These are phyloP conservation scores for Gymnocephalus cernua DNA, from an alignment of 2,113 vertebrate species.

Conservation along the genomic window DNA sequence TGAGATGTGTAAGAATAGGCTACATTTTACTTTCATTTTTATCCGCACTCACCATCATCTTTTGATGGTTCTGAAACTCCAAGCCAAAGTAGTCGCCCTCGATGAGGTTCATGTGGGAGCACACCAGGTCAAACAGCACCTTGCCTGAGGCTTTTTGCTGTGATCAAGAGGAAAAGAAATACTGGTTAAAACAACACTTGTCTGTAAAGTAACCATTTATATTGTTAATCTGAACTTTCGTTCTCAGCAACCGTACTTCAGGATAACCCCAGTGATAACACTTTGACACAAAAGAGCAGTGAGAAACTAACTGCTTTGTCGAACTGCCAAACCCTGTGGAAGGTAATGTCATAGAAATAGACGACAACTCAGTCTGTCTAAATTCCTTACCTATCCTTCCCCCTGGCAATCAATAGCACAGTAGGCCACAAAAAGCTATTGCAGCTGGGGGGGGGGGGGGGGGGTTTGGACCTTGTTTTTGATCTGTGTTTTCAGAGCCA, in stretches of 20 bases:
- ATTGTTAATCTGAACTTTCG: slow-evolving; percentile 13
- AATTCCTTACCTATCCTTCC: slow-evolving; percentile 14
- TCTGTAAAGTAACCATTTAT: slow-evolving; percentile 1
- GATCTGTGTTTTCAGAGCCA: slow-evolving; percentile 67
- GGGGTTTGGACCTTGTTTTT: slow-evolving; percentile 26
- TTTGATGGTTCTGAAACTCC: slow-evolving; percentile 95
- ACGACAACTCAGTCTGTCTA: slow-evolving; percentile 16
- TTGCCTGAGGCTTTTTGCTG: slow-evolving; percentile 96
- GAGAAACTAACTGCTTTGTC: slow-evolving; percentile 26
- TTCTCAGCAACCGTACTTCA: slow-evolving; percentile 1
- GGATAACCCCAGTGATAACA: not conserved
- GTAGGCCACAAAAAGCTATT: slow-evolving; percentile 34
- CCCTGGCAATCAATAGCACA: slow-evolving; percentile 20
- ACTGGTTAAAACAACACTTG: slow-evolving; percentile 14
- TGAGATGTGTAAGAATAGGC: not conserved
- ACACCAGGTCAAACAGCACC: slow-evolving; percentile 93
- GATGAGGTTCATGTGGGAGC: slow-evolving; percentile 95
- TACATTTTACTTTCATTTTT: not conserved
- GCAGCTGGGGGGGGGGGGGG: slow-evolving; percentile 4
- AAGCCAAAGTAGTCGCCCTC: slow-evolving; percentile 98
- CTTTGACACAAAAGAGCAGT: slow-evolving; percentile 28
- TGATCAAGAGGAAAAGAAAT: slow-evolving; percentile 59
- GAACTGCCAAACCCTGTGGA: slow-evolving; percentile 21
- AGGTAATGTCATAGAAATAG: slow-evolving; percentile 27
- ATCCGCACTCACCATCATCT: slow-evolving; percentile 91